Evolutionary conservation across 1,140 invertebrate genomes (phyloP).

Genomic region (Andricus grossulariae): DNA sequence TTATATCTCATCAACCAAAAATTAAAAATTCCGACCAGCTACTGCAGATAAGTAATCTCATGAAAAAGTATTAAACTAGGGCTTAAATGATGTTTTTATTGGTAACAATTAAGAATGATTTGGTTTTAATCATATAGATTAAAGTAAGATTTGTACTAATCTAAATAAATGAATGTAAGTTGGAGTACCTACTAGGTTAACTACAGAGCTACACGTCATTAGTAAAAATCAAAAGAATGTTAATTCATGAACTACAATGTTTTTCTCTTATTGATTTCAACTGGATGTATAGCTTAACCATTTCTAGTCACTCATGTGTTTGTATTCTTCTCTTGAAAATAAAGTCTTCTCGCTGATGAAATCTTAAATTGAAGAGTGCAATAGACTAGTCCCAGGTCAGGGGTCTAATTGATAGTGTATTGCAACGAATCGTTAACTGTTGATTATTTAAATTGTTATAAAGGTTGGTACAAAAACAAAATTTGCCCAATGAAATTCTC

Average conservation of each 20-base stretch:
- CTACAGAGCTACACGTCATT: neutral
- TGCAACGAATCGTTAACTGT: neutral
- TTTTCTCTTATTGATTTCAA: too few species aligned
- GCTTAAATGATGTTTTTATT: neutral
- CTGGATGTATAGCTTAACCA: too few species aligned
- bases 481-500: neutral
- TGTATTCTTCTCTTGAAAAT: neutral
- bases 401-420: slow-evolving; percentile 14
- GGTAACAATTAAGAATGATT: slow-evolving; percentile 10
- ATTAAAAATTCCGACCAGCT: too few species aligned
- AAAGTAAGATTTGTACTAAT: slow-evolving; percentile 6
- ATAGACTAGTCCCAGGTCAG: slow-evolving; percentile 3
- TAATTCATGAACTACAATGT: too few species aligned
- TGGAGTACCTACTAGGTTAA: neutral
- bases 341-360: slow-evolving; percentile 1
- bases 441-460: slow-evolving; percentile 10
- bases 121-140: slow-evolving; percentile 11
- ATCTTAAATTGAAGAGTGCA: slow-evolving; percentile 24
- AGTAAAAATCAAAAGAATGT: neutral
- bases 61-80: neutral
- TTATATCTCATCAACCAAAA: too few species aligned
- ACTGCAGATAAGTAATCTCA: neutral
- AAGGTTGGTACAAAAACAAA: neutral
- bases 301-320: neutral
- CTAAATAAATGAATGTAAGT: slow-evolving; percentile 9